Percentiles rank a stretch among this genome's conserved stretches.
These are phyloP conservation scores for Andrena bicolor DNA, from an alignment of 2,888 invertebrate genomes.

Conservation along the genomic window DNA sequence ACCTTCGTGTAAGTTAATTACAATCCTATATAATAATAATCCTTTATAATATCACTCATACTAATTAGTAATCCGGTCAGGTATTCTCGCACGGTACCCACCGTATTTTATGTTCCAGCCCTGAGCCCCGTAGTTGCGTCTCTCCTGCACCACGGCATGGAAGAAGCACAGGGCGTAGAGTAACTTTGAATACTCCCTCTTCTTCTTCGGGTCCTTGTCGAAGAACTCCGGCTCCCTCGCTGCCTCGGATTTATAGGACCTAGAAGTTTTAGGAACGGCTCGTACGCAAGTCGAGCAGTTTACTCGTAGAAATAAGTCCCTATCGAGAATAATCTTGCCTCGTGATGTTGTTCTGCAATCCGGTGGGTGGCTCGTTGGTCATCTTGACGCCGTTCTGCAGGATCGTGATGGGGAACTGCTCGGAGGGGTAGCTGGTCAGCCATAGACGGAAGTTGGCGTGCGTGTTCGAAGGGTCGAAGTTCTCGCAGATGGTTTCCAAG, in stretches of 20 bases:
- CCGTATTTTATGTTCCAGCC: slow-evolving; percentile 88
- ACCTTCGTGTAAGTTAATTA: too few relatives aligned
- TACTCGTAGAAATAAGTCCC: too few relatives aligned
- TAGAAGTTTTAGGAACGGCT: slow-evolving; percentile 49
- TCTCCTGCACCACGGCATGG: slow-evolving; percentile 88
- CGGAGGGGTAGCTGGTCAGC: slow-evolving; percentile 87
- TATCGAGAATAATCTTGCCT: slow-evolving; percentile 36
- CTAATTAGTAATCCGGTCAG: too few relatives aligned
- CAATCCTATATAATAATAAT: too few relatives aligned
- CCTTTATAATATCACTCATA: too few relatives aligned
- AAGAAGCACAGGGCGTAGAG: slow-evolving; percentile 88
- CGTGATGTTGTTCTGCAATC: slow-evolving; percentile 86
- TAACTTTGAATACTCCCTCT: slow-evolving; percentile 86
- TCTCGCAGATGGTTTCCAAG: slow-evolving; percentile 87
- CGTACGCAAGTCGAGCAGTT: too few relatives aligned
- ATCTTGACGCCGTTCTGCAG: slow-evolving; percentile 89
- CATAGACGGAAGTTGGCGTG: slow-evolving; percentile 88
- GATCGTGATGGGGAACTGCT: slow-evolving; percentile 87
- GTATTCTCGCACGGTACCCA: neutral
- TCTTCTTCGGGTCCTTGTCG: slow-evolving; percentile 85
- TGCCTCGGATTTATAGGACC: slow-evolving; percentile 87
- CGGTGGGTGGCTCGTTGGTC: slow-evolving; percentile 88
- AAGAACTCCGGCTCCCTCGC: slow-evolving; percentile 86
- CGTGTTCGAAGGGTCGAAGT: slow-evolving; percentile 85
- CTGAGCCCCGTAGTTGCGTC: slow-evolving; percentile 86